Conservation (phyloP, 37 sponge, comb jelly and placozoan genomes). For the Aplysina aerophoba region DNA sequence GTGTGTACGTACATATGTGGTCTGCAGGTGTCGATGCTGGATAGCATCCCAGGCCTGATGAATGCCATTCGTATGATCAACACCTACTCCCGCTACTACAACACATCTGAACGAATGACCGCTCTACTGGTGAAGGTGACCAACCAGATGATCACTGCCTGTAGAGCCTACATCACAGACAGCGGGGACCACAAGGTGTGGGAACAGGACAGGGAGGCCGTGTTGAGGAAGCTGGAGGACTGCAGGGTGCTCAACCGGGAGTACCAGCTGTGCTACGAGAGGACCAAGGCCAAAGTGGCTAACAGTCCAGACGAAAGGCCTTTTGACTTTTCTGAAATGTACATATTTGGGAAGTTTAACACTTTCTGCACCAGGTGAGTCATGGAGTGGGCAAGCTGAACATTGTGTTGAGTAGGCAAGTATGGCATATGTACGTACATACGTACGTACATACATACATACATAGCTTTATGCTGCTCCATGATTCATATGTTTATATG, state of each 20-base stretch:
- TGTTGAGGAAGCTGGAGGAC: conserved; percentile 74
- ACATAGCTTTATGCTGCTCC: too few relatives aligned
- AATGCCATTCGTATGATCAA: conserved; percentile 99
- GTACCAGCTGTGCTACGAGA: conserved; percentile 94
- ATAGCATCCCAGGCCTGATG: conserved; percentile 97
- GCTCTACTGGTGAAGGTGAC: conserved; percentile 98
- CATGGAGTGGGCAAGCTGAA: not conserved
- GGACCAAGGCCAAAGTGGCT: conserved; percentile 87
- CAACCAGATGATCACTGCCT: conserved; percentile 99
- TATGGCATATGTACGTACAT: conserved; percentile 26
- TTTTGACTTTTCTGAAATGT: conserved; percentile 99
- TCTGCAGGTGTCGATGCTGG: conserved; percentile 80
- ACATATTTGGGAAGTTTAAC: conserved; percentile 99
- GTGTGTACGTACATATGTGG: too few relatives aligned
- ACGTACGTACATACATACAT: too few relatives aligned
- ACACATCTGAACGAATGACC: conserved; percentile 99
- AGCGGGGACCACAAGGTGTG: conserved; percentile 86
- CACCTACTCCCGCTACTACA: conserved; percentile 98
- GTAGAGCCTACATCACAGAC: conserved; percentile 89
- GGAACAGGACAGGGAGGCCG: conserved; percentile 87
- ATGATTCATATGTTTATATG: too few relatives aligned
- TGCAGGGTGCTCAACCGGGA: conserved; percentile 87
- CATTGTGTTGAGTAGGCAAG: not conserved
- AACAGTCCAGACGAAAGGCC: conserved; percentile 89
- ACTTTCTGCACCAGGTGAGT: conserved; percentile 77